Base-by-base conservation (phyloP, 2,797 vertebrate genomes). In the Distichodus sexfasciatus region DNA sequence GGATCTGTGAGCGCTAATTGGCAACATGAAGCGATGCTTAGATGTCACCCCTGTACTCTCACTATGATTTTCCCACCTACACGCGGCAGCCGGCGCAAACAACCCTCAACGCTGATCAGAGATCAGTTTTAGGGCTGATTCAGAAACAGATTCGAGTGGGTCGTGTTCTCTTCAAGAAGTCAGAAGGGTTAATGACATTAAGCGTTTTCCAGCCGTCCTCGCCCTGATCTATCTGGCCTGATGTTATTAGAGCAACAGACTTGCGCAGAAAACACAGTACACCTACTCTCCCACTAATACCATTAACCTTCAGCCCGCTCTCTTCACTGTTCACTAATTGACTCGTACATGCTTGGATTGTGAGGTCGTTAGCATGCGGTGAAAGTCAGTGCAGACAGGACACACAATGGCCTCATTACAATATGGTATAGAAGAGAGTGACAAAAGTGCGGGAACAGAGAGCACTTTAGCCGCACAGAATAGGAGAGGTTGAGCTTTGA, bases 1-100 rank as follows among this genome's bases (percentile, higher is more conserved):
- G 72, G 50, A 69, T 74, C 57, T 66, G 66, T 46, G 67, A 75
- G 73, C 67, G 60, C 67, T 74, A 74, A 71, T 70, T 70, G 71
- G 66, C 71, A 77, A 77, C 66, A 74, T 74, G 76, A 77, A 77
- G 67, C 67, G 10, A 63, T 66, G 67, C 65, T 74, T 71, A 44
- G 76, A 77, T 71, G 67, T 74, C 51, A 66, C 48, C 48, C 48
- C 24, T 59, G 21, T 28, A 41, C 21, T 4, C 57, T 41, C 12
- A n/a, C 38, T 41, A 38, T 8, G 23, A 43, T 26, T 41, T 53
- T 41, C 35, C 57, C 36, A 41, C 57, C 57, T 59, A 59, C 57
- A 41, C 57, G 43, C 9, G 57, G 69, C 69, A 80, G 54, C 75
- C 76, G 67, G 64, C 41, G 55, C 70, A 75, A 78, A 44, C 44